These are phyloP conservation scores for Orbicella faveolata DNA, from an alignment of 64 coral and sea anemone genomes.

Conservation along the genomic window DNA sequence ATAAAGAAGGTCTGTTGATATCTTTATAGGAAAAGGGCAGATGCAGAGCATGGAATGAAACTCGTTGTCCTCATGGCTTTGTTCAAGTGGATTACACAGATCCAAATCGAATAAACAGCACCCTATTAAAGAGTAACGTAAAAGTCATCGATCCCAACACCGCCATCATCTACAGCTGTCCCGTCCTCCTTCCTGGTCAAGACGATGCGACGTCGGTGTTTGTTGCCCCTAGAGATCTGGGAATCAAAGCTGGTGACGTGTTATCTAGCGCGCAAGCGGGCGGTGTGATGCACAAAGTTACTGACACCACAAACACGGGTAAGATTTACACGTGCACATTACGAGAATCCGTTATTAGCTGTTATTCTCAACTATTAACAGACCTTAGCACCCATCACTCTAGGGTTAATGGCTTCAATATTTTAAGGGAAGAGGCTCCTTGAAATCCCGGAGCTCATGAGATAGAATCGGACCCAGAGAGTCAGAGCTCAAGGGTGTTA, in stretches of 20 bases:
- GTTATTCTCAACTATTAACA: no score
- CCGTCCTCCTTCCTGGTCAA: slow-evolving; percentile 41
- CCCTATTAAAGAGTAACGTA: slow-evolving; percentile 33
- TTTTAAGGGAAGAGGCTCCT: background rate
- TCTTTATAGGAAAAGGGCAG: slow-evolving; percentile 38
- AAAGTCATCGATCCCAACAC: slow-evolving; percentile 55
- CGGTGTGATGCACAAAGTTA: slow-evolving; percentile 71
- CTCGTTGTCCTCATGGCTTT: slow-evolving; percentile 54
- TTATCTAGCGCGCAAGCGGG: slow-evolving; percentile 60
- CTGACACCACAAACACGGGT: slow-evolving; percentile 10
- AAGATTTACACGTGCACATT: background rate
- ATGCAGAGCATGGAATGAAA: slow-evolving; percentile 65
- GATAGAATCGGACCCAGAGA: no score
- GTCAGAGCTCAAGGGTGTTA: no score
- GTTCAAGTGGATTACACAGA: slow-evolving; percentile 56
- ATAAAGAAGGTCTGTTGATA: background rate
- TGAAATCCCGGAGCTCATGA: background rate
- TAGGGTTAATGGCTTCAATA: background rate
- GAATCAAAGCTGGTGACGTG: slow-evolving; percentile 39
- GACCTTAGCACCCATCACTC: background rate
- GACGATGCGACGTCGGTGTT: slow-evolving; percentile 34
- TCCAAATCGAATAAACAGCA: slow-evolving; percentile 47
- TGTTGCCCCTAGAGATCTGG: slow-evolving; percentile 20
- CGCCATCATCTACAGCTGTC: slow-evolving; percentile 63
- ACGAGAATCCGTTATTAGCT: background rate